These are phyloP conservation scores for Andrena trimmerana DNA, from an alignment of 2,888 invertebrate genomes.

Conservation along the genomic window DNA sequence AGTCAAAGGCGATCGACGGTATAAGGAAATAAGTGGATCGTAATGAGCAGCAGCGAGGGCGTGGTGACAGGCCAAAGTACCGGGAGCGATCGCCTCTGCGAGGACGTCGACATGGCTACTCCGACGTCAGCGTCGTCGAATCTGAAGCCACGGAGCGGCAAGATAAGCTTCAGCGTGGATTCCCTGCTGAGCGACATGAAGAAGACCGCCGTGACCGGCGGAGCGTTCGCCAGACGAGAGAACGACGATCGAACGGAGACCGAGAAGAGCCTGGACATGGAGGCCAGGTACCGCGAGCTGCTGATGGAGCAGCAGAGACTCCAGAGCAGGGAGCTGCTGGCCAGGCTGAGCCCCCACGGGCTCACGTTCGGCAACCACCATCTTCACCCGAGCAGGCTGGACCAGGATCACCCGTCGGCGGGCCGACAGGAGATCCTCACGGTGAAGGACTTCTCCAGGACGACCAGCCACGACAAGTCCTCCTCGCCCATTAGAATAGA, in stretches of 20 bases:
- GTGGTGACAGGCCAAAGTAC: constrained; percentile 74
- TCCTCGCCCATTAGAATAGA: constrained; percentile 78
- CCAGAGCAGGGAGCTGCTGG: constrained; percentile 80
- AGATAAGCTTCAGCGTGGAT: constrained; percentile 92
- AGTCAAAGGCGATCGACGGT: not conserved
- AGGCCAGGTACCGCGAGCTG: constrained; percentile 80
- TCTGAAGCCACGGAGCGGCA: constrained; percentile 85
- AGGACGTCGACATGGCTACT: constrained; percentile 80
- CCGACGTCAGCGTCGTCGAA: constrained; percentile 81
- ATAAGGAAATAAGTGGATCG: constrained; percentile 38
- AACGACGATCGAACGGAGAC: constrained; percentile 68
- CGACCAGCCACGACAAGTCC: constrained; percentile 78
- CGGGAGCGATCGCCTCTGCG: constrained; percentile 75
- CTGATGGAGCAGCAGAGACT: constrained; percentile 81
- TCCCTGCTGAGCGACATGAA: constrained; percentile 86
- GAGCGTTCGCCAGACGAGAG: constrained; percentile 63
- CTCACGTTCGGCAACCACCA: constrained; percentile 73
- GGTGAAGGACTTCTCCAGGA: constrained; percentile 82
- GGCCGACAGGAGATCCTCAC: constrained; percentile 78
- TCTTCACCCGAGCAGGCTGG: constrained; percentile 70
- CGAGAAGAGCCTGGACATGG: constrained; percentile 80
- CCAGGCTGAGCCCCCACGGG: constrained; percentile 81
- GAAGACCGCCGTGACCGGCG: constrained; percentile 71
- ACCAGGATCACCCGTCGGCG: constrained; percentile 67
- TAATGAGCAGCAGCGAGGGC: constrained; percentile 73